Evolutionary conservation across 2,888 invertebrate genomes (phyloP).

Genomic region (Oscheius myriophilus): DNA sequence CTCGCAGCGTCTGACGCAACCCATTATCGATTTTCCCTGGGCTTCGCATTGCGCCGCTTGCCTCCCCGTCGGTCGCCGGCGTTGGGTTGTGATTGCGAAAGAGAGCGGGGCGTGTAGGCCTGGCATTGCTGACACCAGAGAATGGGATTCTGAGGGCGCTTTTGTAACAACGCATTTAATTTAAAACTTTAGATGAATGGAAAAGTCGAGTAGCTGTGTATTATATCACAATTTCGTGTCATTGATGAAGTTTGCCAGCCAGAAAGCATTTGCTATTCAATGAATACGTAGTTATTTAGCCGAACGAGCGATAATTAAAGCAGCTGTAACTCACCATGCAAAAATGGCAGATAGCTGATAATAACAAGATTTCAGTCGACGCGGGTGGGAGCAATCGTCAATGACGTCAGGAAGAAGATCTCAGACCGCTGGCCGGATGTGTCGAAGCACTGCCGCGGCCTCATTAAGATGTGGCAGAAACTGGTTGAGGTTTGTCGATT

Average conservation of each 20-base stretch:
- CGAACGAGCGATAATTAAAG: too few relatives aligned
- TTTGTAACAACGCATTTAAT: too few relatives aligned
- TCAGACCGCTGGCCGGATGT: slow-evolving; percentile 56
- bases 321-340: background rate
- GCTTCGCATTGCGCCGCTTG: too few relatives aligned
- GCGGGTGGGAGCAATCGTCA: slow-evolving; percentile 62
- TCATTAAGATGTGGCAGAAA: slow-evolving; percentile 66
- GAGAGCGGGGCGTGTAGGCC: too few relatives aligned
- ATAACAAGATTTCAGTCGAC: slow-evolving; percentile 56
- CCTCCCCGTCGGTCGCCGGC: too few relatives aligned
- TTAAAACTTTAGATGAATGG: too few relatives aligned
- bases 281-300: too few relatives aligned
- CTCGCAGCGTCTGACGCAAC: slow-evolving; percentile 15
- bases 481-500: slow-evolving; percentile 43
- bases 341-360: background rate
- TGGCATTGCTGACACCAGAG: background rate
- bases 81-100: too few relatives aligned
- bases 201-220: too few relatives aligned
- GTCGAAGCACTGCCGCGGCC: slow-evolving; percentile 54
- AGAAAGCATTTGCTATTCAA: too few relatives aligned
- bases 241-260: too few relatives aligned
- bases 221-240: too few relatives aligned
- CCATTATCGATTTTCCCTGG: slow-evolving; percentile 12
- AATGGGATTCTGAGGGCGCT: background rate
- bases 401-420: slow-evolving; percentile 59